phyloP scores from a whole-genome alignment of 2,113 vertebrate genomes.

The Nycticorax nycticorax region DNA sequence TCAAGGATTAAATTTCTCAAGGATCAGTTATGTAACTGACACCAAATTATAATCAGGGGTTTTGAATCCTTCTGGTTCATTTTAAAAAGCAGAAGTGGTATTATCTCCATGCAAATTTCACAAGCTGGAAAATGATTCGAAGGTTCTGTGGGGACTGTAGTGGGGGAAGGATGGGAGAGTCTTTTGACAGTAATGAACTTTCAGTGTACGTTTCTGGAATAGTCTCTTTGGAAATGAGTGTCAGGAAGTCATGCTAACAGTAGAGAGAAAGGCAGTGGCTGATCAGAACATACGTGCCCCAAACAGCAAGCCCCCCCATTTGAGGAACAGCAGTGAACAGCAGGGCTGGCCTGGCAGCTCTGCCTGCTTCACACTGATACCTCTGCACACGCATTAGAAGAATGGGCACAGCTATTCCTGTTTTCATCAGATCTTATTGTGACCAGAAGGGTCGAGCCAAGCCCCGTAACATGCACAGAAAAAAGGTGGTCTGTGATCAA shows the following conservation, averaged over 20 bases:
- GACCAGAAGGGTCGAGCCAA: background rate
- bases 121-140: background rate
- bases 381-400: background rate
- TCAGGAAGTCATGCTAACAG: background rate
- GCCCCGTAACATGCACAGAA: constrained; percentile 15
- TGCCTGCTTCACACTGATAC: background rate
- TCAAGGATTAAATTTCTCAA: constrained; percentile 4
- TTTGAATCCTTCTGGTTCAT: background rate
- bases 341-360: background rate
- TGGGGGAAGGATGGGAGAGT: background rate
- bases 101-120: background rate
- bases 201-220: background rate
- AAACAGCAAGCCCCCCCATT: background rate
- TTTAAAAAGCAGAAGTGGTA: background rate
- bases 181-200: background rate
- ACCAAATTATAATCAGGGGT: background rate
- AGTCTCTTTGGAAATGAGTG: background rate
- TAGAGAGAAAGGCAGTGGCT: background rate
- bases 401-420: background rate
- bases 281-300: background rate
- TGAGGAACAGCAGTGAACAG: background rate
- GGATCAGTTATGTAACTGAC: background rate
- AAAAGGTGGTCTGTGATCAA: constrained; percentile 7
- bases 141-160: background rate
- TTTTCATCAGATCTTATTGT: background rate